Evolutionary conservation across 2,888 invertebrate genomes (phyloP).

Genomic region (Serrognathus titanus): DNA sequence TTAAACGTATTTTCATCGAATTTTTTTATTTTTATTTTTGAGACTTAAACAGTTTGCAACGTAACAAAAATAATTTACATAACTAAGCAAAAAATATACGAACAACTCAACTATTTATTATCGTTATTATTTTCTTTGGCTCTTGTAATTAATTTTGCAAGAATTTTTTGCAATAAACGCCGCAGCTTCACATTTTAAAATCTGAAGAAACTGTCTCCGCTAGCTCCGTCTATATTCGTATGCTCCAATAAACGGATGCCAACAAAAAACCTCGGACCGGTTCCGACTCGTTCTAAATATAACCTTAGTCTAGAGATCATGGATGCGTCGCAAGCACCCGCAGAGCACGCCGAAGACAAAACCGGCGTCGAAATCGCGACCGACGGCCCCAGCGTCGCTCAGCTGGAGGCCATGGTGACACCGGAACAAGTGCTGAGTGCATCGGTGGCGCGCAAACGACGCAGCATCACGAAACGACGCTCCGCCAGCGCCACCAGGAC

Average conservation of each 20-base stretch:
- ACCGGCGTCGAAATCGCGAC: constrained; percentile 23
- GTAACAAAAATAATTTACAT: no score
- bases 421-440: constrained; percentile 53
- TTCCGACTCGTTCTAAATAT: constrained; percentile 33
- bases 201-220: no score
- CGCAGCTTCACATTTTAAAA: no score
- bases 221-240: constrained; percentile 25
- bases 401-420: constrained; percentile 42
- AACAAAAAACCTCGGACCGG: constrained; percentile 15
- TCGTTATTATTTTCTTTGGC: no score
- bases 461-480: constrained; percentile 59
- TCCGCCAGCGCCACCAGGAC: constrained; percentile 51
- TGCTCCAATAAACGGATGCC: constrained; percentile 9
- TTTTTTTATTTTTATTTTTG: no score
- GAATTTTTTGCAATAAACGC: no score
- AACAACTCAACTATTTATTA: no score
- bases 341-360: constrained; percentile 31
- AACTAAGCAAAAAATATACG: no score
- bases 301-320: constrained; percentile 41
- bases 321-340: constrained; percentile 39
- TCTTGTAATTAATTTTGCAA: no score
- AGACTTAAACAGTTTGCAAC: no score
- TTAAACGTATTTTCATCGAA: no score
- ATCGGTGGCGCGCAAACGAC: constrained; percentile 57
- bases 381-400: constrained; percentile 5